Evolutionary conservation across 2,888 invertebrate genomes (phyloP).

Genomic region (Pilophorus perplexus): DNA sequence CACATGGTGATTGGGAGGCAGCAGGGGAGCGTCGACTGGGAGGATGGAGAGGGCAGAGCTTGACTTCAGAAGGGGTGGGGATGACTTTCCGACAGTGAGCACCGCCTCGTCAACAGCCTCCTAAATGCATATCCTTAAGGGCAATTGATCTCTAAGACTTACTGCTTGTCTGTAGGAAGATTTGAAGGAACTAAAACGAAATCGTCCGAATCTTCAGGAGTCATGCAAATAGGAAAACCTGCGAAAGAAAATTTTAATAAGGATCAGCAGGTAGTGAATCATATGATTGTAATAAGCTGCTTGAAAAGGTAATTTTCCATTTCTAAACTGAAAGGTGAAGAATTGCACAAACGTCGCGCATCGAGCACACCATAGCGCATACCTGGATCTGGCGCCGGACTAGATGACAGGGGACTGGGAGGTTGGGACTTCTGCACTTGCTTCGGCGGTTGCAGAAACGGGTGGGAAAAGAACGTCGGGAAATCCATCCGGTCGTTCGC

Average conservation of each 20-base stretch:
- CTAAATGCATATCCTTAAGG: no score
- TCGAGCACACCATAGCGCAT: conserved; percentile 2
- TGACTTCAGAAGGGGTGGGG: no score
- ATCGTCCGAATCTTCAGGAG: conserved; percentile 71
- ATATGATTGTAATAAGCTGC: no score
- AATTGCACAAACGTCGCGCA: not conserved
- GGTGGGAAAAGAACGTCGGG: conserved; percentile 92
- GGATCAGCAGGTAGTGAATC: not conserved
- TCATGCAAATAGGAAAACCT: conserved; percentile 52
- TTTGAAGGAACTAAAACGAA: conserved; percentile 77
- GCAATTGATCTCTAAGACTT: no score
- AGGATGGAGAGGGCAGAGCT: not conserved
- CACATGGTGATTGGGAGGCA: not conserved
- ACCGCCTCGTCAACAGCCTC: no score
- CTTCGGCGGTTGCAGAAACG: conserved; percentile 73
- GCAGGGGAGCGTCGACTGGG: no score
- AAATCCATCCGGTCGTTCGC: conserved; percentile 94
- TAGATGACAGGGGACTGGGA: conserved; percentile 54
- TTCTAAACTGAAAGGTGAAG: not conserved
- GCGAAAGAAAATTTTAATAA: conserved; percentile 33
- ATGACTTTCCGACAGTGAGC: no score
- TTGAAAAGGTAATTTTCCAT: conserved; percentile 6
- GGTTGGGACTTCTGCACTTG: conserved; percentile 56
- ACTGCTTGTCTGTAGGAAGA: conserved; percentile 57
- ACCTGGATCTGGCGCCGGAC: conserved; percentile 54